Evolutionary conservation across 35 echinoderm and acorn worm genomes (phyloP).

Genomic region (Chiridota heheva): DNA sequence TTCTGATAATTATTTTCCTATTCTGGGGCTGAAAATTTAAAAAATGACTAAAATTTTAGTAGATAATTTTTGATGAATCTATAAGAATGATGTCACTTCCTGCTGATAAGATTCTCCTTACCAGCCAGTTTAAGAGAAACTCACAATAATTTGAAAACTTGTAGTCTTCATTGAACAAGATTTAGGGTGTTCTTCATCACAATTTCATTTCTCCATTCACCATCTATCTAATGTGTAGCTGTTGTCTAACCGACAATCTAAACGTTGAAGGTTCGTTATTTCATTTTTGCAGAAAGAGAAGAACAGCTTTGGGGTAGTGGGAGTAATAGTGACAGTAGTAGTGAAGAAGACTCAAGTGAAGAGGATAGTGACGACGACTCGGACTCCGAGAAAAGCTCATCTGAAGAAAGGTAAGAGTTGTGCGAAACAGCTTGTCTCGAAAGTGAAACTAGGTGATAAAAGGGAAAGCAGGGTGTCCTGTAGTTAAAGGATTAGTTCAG

Average conservation of each 20-base stretch:
- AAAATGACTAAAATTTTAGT: not conserved
- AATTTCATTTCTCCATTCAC: not conserved
- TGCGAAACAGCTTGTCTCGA: no score
- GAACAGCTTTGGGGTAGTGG: conserved; percentile 32
- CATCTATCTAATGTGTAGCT: not conserved
- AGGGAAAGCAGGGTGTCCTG: no score
- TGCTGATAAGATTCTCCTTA: no score
- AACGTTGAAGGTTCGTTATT: not conserved
- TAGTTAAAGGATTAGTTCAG: no score
- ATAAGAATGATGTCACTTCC: no score
- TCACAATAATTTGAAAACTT: no score
- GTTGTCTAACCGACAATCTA: not conserved
- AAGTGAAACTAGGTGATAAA: no score
- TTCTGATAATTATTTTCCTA: not conserved
- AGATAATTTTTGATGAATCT: no score
- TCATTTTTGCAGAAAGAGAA: conserved; percentile 43
- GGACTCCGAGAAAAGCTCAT: conserved; percentile 7
- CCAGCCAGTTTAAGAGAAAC: no score
- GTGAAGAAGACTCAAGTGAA: conserved; percentile 31
- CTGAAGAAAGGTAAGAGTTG: conserved; percentile 26
- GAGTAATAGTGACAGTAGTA: not conserved
- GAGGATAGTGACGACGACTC: conserved; percentile 29
- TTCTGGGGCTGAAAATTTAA: not conserved
- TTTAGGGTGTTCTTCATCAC: not conserved
- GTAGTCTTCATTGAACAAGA: no score